Conservation (phyloP, 1,140 invertebrate genomes). For the Pogonognathellus flavescens region DNA sequence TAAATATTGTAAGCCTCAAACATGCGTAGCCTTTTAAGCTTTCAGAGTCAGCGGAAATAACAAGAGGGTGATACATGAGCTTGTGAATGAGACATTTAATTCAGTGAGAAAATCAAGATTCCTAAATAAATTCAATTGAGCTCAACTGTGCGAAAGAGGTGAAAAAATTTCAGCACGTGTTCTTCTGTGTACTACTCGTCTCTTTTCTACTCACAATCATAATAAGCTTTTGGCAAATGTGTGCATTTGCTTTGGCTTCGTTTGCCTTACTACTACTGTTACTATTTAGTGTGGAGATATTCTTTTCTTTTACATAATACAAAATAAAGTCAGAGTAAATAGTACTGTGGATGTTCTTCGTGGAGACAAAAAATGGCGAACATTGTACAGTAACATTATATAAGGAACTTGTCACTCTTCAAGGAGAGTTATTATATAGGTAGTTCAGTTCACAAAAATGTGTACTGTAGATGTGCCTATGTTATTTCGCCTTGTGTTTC, state of each 20-base stretch:
- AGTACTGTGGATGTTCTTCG: no score
- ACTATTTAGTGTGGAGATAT: no score
- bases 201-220: not conserved
- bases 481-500: not conserved
- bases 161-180: conserved; percentile 34
- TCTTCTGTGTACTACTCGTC: not conserved
- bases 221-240: not conserved
- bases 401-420: no score
- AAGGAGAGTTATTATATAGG: no score
- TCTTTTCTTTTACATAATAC: no score
- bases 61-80: conserved; percentile 28
- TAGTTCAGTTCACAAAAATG: no score
- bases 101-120: conserved; percentile 43
- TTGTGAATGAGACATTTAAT: conserved; percentile 49
- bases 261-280: not conserved
- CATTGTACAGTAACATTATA: no score
- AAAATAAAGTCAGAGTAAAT: no score
- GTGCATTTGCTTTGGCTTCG: conserved; percentile 3
- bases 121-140: conserved; percentile 41
- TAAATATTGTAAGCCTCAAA: not conserved
- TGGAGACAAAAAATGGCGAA: no score
- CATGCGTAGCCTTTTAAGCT: no score
- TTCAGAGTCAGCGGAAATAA: conserved; percentile 33
- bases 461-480: no score
- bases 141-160: conserved; percentile 30